phyloP scores from a whole-genome alignment of 2,797 vertebrate species.

The Calcarius lapponicus region DNA sequence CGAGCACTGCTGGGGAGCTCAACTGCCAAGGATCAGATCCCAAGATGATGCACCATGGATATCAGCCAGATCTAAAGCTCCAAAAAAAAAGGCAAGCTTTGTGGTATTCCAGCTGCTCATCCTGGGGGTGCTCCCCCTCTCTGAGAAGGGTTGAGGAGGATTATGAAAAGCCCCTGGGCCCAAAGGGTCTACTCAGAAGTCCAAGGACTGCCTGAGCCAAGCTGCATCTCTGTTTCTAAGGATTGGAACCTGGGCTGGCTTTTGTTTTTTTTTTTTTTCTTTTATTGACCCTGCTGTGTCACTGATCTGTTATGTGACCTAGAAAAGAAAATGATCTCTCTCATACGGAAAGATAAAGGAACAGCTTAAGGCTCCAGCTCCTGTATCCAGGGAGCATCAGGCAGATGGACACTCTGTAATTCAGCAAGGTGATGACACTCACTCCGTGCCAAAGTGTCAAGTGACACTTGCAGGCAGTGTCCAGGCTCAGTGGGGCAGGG shows the following conservation, averaged over 20 bases:
- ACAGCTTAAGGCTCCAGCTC: constrained; percentile 39
- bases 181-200: background rate
- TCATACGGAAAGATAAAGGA: background rate
- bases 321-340: constrained; percentile 37
- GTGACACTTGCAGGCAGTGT: background rate
- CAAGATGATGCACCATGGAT: background rate
- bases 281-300: background rate
- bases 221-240: background rate
- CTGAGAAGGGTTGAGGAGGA: background rate
- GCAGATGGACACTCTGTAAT: constrained; percentile 5
- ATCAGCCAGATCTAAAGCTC: background rate
- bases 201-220: background rate
- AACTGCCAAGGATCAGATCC: background rate
- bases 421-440: background rate
- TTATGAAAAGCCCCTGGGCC: background rate
- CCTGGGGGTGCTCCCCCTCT: background rate
- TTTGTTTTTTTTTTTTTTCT: background rate
- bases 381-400: background rate
- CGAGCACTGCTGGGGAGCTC: fast-evolving
- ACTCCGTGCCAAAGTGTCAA: background rate
- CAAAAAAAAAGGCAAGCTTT: background rate
- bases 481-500: background rate
- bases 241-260: background rate
- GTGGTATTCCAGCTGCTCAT: background rate
- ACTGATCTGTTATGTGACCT: constrained; percentile 36